A percentile compares a stretch with the other conserved stretches of the same genome.
phyloP scores from a whole-genome alignment of 2,797 vertebrate genomes.

The Glossophaga mutica region DNA sequence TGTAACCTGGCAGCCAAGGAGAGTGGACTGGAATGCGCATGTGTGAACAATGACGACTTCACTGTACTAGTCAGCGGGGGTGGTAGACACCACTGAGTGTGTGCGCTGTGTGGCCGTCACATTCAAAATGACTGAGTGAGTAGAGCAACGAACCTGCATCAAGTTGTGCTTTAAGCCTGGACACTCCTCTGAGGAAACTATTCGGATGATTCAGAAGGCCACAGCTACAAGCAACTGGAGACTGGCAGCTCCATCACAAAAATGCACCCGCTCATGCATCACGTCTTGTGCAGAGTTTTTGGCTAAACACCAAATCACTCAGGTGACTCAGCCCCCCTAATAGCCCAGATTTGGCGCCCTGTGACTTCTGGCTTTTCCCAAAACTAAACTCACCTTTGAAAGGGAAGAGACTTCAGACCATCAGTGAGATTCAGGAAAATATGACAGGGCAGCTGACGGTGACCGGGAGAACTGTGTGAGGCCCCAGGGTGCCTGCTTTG shows the following conservation, averaged over 20 bases:
- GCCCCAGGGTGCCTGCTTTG: background rate
- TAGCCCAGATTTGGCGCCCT: background rate
- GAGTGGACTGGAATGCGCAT: background rate
- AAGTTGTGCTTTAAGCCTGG: background rate
- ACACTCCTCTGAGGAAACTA: background rate
- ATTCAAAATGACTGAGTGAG: background rate
- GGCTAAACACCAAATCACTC: background rate
- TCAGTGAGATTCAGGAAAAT: background rate
- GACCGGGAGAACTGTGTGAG: too few species aligned
- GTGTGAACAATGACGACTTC: background rate
- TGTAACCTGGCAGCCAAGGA: background rate
- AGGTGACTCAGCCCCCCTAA: background rate
- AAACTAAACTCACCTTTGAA: background rate
- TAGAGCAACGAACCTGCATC: background rate
- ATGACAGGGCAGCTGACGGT: background rate
- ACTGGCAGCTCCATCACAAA: background rate
- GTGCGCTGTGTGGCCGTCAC: background rate
- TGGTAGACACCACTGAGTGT: background rate
- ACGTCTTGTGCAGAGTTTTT: background rate
- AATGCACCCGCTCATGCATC: background rate
- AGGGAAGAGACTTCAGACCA: background rate
- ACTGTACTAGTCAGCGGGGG: background rate
- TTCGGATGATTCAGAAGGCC: background rate
- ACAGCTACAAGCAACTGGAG: background rate
- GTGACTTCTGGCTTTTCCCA: background rate